A percentile compares a stretch with the other conserved stretches of the same genome.
Evolutionary conservation across 2,797 vertebrate genomes (phyloP).

Genomic region (Pipistrellus kuhlii): DNA sequence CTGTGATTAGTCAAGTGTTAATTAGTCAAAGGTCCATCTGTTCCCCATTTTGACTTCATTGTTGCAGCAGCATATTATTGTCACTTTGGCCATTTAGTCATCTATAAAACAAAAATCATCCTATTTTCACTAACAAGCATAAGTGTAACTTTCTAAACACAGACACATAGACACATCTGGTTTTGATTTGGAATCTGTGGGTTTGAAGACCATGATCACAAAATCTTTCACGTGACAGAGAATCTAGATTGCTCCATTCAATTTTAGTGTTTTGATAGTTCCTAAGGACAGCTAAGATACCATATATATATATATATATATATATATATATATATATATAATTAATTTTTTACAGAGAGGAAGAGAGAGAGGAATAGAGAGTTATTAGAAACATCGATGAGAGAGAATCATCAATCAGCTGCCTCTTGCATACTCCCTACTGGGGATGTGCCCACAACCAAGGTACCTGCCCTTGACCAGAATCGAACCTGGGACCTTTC

Average conservation of each 20-base stretch:
- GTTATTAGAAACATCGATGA: too few relatives aligned
- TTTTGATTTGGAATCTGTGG: neutral
- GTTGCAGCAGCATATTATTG: neutral
- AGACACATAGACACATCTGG: neutral
- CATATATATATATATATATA: neutral
- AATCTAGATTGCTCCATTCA: neutral
- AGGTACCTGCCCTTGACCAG: too few relatives aligned
- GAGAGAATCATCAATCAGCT: too few relatives aligned
- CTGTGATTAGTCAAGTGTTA: neutral
- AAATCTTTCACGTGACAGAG: neutral
- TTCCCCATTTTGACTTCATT: neutral
- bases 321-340: too few relatives aligned
- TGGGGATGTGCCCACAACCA: too few relatives aligned
- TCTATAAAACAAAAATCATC: neutral
- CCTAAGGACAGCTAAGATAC: neutral
- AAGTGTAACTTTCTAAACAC: conserved; percentile 3
- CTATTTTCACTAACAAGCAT: neutral
- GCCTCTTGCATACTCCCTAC: too few relatives aligned
- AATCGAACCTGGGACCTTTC: too few relatives aligned
- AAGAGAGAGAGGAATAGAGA: too few relatives aligned
- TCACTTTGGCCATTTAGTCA: neutral
- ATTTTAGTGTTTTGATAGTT: neutral
- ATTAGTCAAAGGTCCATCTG: conserved; percentile 21
- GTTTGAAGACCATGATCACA: neutral
- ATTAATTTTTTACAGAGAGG: too few relatives aligned